These are phyloP conservation scores for Liodrosophila aerea DNA, from an alignment of 2,888 invertebrate species.

Conservation along the genomic window DNA sequence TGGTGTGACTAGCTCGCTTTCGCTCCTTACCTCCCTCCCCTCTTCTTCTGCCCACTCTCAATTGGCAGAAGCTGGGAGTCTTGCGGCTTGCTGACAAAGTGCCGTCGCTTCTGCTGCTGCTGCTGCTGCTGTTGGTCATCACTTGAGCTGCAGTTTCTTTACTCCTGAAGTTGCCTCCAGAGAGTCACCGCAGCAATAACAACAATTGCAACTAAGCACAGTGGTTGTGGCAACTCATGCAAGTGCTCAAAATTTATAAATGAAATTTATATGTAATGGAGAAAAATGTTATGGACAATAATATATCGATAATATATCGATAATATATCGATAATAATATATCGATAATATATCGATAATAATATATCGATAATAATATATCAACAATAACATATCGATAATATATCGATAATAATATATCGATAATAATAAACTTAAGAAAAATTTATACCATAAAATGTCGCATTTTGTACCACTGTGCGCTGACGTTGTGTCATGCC, in stretches of 20 bases:
- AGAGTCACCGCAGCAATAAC: constrained; percentile 12
- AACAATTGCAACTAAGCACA: constrained; percentile 3
- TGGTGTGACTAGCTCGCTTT: no score
- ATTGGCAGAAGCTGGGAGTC: constrained; percentile 14
- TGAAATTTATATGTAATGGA: not conserved
- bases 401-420: no score
- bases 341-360: no score
- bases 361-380: no score
- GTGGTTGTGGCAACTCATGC: constrained; percentile 1
- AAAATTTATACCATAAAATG: no score
- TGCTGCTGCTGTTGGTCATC: constrained; percentile 18
- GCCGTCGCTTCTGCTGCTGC: constrained; percentile 9
- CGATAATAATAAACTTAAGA: no score
- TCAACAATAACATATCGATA: no score
- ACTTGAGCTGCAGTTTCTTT: constrained; percentile 27
- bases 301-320: no score
- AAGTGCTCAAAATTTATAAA: not conserved
- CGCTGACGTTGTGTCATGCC: no score
- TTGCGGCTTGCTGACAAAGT: constrained; percentile 40
- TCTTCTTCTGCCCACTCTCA: not conserved
- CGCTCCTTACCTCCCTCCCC: not conserved
- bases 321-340: no score
- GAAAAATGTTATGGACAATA: no score
- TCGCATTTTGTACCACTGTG: no score
- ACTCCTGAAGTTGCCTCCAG: constrained; percentile 15